A percentile compares a stretch with the other conserved stretches of the same genome.
phyloP scores from a whole-genome alignment of 2,797 vertebrate species.

The Pelochelys cantorii region DNA sequence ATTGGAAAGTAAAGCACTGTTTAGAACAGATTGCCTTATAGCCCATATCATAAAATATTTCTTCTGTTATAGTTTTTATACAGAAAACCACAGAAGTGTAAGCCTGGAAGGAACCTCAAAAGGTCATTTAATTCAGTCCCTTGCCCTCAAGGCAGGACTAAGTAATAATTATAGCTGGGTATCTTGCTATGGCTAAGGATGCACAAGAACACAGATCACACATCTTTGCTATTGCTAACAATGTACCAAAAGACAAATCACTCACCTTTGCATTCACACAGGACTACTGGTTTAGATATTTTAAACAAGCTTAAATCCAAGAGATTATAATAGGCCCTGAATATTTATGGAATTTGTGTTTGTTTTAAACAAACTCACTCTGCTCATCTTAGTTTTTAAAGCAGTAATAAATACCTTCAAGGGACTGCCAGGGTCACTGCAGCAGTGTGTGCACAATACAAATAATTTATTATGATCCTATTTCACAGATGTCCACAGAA shows the following conservation, averaged over 20 bases:
- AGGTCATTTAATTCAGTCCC: neutral
- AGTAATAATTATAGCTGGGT: neutral
- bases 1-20: neutral
- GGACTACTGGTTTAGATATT: neutral
- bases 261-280: neutral
- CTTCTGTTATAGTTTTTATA: neutral
- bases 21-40: neutral
- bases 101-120: neutral
- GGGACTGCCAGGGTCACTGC: neutral
- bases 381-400: neutral
- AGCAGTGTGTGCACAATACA: constrained; percentile 18
- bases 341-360: neutral
- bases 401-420: constrained; percentile 32
- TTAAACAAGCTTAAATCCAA: neutral
- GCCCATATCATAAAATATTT: neutral
- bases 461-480: constrained; percentile 61
- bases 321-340: neutral
- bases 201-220: neutral
- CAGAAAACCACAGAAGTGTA: neutral
- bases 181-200: neutral
- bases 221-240: neutral
- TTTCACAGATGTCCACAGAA: constrained; percentile 65
- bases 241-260: neutral
- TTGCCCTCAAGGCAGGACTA: too few relatives aligned
- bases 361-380: constrained; percentile 29